Percentiles rank a stretch among this genome's conserved stretches.
These are phyloP conservation scores for Agrochola lota DNA, from an alignment of 2,888 invertebrate species.

Conservation along the genomic window DNA sequence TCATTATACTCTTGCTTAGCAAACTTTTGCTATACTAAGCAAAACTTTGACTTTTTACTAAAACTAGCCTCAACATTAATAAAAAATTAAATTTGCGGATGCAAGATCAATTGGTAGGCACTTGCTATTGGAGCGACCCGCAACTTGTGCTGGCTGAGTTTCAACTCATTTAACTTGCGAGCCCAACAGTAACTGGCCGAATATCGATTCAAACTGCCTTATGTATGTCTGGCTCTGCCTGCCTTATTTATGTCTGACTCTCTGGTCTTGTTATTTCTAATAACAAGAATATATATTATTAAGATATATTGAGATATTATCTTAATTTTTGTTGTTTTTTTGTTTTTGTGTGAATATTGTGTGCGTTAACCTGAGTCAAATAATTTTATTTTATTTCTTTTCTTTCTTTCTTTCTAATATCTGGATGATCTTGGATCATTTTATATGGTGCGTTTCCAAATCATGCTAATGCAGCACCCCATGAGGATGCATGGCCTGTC, in stretches of 20 bases:
- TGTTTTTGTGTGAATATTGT: too few relatives aligned
- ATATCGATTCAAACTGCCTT: conserved; percentile 45
- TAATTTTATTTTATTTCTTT: too few relatives aligned
- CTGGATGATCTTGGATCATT: too few relatives aligned
- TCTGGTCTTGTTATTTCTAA: too few relatives aligned
- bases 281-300: too few relatives aligned
- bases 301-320: too few relatives aligned
- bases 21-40: too few relatives aligned
- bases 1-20: background rate
- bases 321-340: too few relatives aligned
- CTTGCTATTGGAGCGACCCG: conserved; percentile 14
- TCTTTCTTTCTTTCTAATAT: too few relatives aligned
- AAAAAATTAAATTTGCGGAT: conserved; percentile 5
- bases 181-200: background rate
- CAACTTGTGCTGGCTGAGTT: conserved; percentile 44
- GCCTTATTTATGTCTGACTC: background rate
- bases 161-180: conserved; percentile 60
- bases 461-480: background rate
- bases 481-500: too few relatives aligned
- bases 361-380: too few relatives aligned
- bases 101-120: conserved; percentile 27
- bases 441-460: background rate
- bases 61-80: background rate
- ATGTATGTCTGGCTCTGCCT: background rate
- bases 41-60: background rate